Evolutionary conservation across 2,797 vertebrate species (phyloP), one percentile per base, ranked within the genome.

Genomic region (Phoxinus dragarum): DNA sequence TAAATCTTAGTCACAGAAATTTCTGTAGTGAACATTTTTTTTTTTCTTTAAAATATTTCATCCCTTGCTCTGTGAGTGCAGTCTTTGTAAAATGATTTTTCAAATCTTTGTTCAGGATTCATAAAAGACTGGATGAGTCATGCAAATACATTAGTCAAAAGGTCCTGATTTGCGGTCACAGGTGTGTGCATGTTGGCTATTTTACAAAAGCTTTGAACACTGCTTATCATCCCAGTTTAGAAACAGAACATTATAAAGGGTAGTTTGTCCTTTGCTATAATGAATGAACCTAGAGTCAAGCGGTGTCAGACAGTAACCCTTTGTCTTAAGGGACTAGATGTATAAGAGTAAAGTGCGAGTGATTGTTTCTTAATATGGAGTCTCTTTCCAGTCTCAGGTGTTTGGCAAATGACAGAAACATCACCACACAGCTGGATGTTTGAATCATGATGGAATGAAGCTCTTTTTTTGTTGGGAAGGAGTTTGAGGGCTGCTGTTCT

Each of bases 361-460:
- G 40, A 38, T 49, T 36, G 31, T 49, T 64, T 47, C 47, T 47
- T 71, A 38, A 68, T 71, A 38, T 66, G 52, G 44, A 66, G 59
- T 42, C 3, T 36, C n/a, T 49, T 40, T 67, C 67, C 80, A 40
- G 21, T 21, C 64, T 12, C 83, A 44, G 73, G 31, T 34, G 64
- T 66, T 66, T 66, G 64, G 31, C 2, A 34, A 34, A 64, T 27
- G 86, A 61, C 12, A 71, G 31, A 36, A 81, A 74, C 42, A n/a
- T 66, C 52, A 38, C 67, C 83, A 56, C 31, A 79, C 73, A 84
- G 68, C 74, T 75, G 56, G 66, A 82, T 21, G n/a, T 52, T 82
- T 75, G 69, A 83, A 59, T 73, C 61, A 34, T 27, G 47, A 56
- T 52, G 49, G 52, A 77, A 40, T 1, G 12, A 47, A 84, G 38